A percentile compares a stretch with the other conserved stretches of the same genome.
These are phyloP conservation scores for Gallinago undulata DNA, from an alignment of 2,113 vertebrate species.

Conservation along the genomic window DNA sequence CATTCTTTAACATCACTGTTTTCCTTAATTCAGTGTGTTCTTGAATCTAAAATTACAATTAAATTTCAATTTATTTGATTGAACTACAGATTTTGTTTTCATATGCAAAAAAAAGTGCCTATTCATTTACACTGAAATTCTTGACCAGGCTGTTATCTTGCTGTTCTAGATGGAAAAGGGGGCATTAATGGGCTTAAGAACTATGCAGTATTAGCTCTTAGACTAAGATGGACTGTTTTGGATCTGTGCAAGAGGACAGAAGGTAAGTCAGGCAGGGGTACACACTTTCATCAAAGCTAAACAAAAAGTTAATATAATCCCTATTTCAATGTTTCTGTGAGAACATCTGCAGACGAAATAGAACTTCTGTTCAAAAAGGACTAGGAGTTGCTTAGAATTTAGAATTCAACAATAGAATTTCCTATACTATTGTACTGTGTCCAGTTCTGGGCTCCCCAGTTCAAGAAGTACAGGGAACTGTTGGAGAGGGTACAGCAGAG, in stretches of 20 bases:
- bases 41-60: neutral
- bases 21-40: neutral
- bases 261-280: neutral
- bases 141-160: neutral
- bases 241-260: neutral
- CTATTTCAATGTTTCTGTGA: neutral
- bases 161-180: neutral
- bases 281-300: neutral
- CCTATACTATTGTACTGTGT: no score
- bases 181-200: neutral
- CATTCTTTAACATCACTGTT: neutral
- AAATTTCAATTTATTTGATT: neutral
- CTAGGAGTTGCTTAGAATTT: no score
- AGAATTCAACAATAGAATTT: no score
- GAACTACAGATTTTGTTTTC: neutral
- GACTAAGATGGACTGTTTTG: neutral
- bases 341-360: neutral
- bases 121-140: neutral
- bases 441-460: no score
- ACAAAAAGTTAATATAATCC: neutral
- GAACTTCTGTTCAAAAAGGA: no score
- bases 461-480: no score
- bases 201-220: neutral
- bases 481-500: no score
- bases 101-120: neutral